These are phyloP conservation scores for Anaspis maculata DNA, from an alignment of 2,888 invertebrate species.

Conservation along the genomic window DNA sequence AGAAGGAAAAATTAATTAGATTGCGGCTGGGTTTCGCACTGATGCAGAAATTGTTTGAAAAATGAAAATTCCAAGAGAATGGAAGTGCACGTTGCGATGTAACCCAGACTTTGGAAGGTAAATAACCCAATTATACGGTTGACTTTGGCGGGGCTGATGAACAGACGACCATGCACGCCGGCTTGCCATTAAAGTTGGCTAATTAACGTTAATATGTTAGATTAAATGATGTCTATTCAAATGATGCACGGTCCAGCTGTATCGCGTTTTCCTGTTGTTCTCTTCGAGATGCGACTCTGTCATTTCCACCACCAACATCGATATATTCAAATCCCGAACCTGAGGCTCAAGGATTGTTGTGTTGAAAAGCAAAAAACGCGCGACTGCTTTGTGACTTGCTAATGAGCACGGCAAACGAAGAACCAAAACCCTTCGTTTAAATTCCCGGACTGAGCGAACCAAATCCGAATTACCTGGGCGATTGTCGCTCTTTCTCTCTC, in stretches of 20 bases:
- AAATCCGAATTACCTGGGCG: constrained; percentile 26
- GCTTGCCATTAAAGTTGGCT: constrained; percentile 9
- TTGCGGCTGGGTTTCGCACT: no score
- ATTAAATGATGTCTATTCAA: constrained; percentile 11
- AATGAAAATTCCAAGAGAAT: no score
- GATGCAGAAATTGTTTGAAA: no score
- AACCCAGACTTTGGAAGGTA: no score
- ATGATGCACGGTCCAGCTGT: constrained; percentile 7
- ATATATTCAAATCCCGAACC: neutral
- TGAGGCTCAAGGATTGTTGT: constrained; percentile 1
- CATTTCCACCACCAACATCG: no score
- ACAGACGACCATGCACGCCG: constrained; percentile 8
- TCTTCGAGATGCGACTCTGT: no score
- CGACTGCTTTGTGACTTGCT: constrained; percentile 9
- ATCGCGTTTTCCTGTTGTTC: constrained; percentile 7
- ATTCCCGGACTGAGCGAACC: constrained; percentile 29
- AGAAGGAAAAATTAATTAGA: no score
- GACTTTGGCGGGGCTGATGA: constrained; percentile 6
- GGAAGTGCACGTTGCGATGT: no score
- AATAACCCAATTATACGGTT: no score
- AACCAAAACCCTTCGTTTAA: constrained; percentile 24
- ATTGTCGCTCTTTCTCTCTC: constrained; percentile 10
- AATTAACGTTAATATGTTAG: constrained; percentile 14
- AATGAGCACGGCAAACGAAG: constrained; percentile 31
- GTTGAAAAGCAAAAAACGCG: neutral